Percentiles rank a stretch among this genome's conserved stretches.
These are phyloP conservation scores for Glaucopsyche alexis DNA, from an alignment of 2,888 invertebrate species.

Conservation along the genomic window DNA sequence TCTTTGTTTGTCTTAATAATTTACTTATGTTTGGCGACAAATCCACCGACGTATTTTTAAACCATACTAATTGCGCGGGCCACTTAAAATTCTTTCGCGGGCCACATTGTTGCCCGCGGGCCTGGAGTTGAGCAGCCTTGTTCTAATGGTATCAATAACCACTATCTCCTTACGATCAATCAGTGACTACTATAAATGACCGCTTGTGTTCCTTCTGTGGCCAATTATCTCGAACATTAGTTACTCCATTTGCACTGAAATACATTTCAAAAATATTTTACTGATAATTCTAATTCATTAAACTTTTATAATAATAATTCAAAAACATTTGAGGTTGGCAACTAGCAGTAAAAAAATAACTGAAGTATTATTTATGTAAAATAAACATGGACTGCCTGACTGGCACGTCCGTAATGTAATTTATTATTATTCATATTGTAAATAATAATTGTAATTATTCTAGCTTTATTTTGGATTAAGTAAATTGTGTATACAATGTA, in stretches of 20 bases:
- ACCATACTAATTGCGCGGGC: too few species aligned
- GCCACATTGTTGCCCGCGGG: too few species aligned
- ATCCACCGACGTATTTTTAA: too few species aligned
- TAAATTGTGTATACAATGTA: constrained; percentile 69
- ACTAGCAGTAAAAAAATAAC: constrained; percentile 34
- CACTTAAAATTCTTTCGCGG: too few species aligned
- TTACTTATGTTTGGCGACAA: too few species aligned
- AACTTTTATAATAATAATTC: neutral
- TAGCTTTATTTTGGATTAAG: constrained; percentile 53
- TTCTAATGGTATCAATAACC: neutral
- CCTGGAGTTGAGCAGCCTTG: too few species aligned
- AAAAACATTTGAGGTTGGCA: neutral
- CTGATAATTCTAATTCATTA: neutral
- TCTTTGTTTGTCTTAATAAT: too few species aligned
- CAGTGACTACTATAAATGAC: constrained; percentile 11
- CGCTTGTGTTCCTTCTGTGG: constrained; percentile 26
- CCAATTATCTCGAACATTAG: constrained; percentile 7
- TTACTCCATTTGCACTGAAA: constrained; percentile 6
- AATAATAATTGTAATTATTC: constrained; percentile 63
- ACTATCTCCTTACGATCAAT: neutral
- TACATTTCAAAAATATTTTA: neutral
- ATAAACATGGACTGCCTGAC: constrained; percentile 33
- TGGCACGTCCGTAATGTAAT: constrained; percentile 37
- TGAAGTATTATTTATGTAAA: constrained; percentile 58
- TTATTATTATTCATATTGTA: constrained; percentile 52